Evolutionary conservation across 2,888 invertebrate species (phyloP), one percentile per base, ranked within the genome.

Genomic region (Scaptomyza polygonia): DNA sequence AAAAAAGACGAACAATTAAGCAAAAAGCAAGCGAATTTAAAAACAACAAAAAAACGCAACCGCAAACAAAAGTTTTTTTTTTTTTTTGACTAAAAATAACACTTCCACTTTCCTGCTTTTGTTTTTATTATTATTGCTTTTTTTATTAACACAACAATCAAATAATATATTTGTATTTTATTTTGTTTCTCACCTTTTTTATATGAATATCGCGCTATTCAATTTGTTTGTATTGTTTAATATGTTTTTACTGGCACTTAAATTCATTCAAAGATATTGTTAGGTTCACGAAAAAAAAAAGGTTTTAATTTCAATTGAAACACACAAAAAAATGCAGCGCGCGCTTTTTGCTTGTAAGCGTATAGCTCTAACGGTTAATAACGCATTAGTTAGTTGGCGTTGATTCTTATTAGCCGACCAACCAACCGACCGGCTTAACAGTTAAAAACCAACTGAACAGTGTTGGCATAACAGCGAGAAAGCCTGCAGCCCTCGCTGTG

Each of bases 161-260:
- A 66, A 63, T 79, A 83, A 86, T 63, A 73, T 63, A 72, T 72
- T 71, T 42, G 65, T 48, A 64, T 70, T 59, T 0, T 67, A 43
- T 66, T 58, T 12, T 0, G 21, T 63, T 72, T 83, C 85, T 78
- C 76, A 85, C 85, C 82, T 81, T 79, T 79, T 65, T 71, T 76
- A 25, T 67, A 66, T 54, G 56, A 39, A 59, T 79, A 67, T 69
- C 56, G 63, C 65, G 62, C 48, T 64, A 45, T 69, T 67, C 40
- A 59, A 63, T 36, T 66, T 56, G 27, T 32, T 45, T n/a, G 62
- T 72, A 48, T 71, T 64, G 29, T 57, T 61, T 52, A 49, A 2
- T 30, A 36, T 34, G 14, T 25, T 40, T 59, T 30, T 27, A 39
- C 32, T 61, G 49, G 51, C 61, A 49, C 32, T 59, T n/a, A 39